Conservation (phyloP, 2,797 vertebrate genomes). For the Chaetophractus vellerosus region DNA sequence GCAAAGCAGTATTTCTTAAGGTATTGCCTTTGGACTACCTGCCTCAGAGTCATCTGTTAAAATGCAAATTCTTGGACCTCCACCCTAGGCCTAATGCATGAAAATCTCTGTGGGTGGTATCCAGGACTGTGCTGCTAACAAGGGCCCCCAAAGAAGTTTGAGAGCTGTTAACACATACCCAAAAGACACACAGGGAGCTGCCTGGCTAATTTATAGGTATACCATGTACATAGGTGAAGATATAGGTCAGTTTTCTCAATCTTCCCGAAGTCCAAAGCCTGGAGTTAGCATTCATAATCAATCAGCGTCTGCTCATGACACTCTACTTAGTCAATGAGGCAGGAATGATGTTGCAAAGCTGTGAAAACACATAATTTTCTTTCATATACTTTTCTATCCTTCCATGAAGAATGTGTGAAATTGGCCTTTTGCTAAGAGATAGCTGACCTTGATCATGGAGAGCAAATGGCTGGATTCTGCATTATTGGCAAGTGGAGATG, state of each 20-base stretch:
- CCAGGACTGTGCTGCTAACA: neutral
- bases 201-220: neutral
- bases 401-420: slow-evolving; percentile 4
- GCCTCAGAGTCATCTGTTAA: slow-evolving; percentile 2
- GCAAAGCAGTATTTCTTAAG: slow-evolving; percentile 21
- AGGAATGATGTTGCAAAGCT: neutral
- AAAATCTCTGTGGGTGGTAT: neutral
- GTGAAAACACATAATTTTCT: slow-evolving; percentile 7
- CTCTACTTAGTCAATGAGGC: neutral
- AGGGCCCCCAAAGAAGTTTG: neutral
- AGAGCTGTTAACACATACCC: neutral
- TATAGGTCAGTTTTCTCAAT: neutral
- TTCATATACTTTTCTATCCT: neutral
- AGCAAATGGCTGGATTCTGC: neutral
- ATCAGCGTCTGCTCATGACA: neutral
- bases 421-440: slow-evolving; percentile 22
- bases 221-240: neutral
- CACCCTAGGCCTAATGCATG: neutral
- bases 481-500: neutral
- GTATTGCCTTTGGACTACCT: neutral
- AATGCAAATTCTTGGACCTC: neutral
- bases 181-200: neutral
- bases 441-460: neutral
- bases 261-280: neutral
- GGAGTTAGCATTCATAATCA: neutral